Base-by-base conservation (phyloP, 1,140 invertebrate genomes). In the Homalodisca vitripennis region DNA sequence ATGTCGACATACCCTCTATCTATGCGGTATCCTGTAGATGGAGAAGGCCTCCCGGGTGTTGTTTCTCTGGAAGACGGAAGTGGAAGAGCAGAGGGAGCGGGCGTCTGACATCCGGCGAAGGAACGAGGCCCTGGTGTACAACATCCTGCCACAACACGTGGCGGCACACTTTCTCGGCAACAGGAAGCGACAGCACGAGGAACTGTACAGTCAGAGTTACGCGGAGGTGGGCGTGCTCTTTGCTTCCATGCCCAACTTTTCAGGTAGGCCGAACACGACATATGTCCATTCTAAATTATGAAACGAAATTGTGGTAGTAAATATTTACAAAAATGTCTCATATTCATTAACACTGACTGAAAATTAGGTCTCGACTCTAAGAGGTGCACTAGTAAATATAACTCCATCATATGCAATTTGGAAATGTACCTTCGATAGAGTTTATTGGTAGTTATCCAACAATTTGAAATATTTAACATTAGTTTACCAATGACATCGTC, bases 171-270 rank as follows among this genome's bases (percentile, higher is more conserved):
- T 96, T 80, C 88, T 97, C 78, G 93, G 92, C 2, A 87, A 85
- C 74, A 83, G 86, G 51, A 87, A 88, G 62, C 83, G 91, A 67
- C 91, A 92, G 75, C 90, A 94, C 75, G 90, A 95, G 77, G 93
- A 97, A 79, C 84, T 97, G 14, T 97, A 96, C 82, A 94, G 92
- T 66, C 93, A 97, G 79, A 95, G 93, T 81, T 96, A 95, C 79
- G 88, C 92, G 0, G 92, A 95, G 76, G 93, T 96, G 24, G 94
- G 94, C 32, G 93, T 97, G 6, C 81, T 97, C 2, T 97, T 97
- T 79, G 94, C 94, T 31, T 95, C 93, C 53, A 97, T 97, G 93
- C 94, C 94, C 41, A 96, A 96, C 80, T 97, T 96, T 80, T 87
- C 90, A 75, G 90, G 90, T 91, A 77, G 66, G n/a, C n/a, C n/a